phyloP scores from a whole-genome alignment of 2,888 invertebrate species.

The Amphipyra tragopoginis region DNA sequence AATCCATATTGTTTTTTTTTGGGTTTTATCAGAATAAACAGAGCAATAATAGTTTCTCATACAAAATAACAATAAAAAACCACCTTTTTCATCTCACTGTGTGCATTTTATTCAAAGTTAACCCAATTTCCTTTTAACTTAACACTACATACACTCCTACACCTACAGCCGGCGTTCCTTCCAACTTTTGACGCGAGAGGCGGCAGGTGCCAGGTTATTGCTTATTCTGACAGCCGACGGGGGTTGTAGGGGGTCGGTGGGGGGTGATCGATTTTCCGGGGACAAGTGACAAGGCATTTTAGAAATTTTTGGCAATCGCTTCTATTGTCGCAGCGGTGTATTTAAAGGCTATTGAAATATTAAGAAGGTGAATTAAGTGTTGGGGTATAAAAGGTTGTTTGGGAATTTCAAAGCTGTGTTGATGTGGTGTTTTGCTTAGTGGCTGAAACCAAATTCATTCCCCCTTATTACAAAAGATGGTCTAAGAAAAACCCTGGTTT shows the following conservation, averaged over 20 bases:
- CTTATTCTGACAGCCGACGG: conserved; percentile 65
- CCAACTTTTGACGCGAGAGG: conserved; percentile 61
- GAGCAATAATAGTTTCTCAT: too few relatives aligned
- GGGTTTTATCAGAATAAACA: too few relatives aligned
- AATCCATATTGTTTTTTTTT: too few relatives aligned
- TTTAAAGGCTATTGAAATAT: conserved; percentile 28
- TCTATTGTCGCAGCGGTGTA: conserved; percentile 44
- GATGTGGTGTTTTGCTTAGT: too few relatives aligned
- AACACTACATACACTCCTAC: conserved; percentile 20
- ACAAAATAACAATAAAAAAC: too few relatives aligned
- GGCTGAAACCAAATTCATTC: too few relatives aligned
- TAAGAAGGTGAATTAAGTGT: background rate
- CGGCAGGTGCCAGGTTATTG: conserved; percentile 74
- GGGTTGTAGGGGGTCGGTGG: conserved; percentile 14
- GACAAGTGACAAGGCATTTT: conserved; percentile 54
- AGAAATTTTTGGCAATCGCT: conserved; percentile 34
- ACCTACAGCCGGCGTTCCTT: conserved; percentile 36
- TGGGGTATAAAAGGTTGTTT: too few relatives aligned
- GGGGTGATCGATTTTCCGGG: conserved; percentile 18
- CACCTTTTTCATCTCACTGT: too few relatives aligned
- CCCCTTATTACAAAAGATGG: too few relatives aligned
- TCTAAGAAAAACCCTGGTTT: too few relatives aligned
- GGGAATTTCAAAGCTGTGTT: too few relatives aligned
- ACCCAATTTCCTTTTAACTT: conserved; percentile 32
- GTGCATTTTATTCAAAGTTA: background rate